A percentile compares a stretch with the other conserved stretches of the same genome.
Conservation (phyloP, 2,888 invertebrate species). For the Drosophila kokeensis region DNA sequence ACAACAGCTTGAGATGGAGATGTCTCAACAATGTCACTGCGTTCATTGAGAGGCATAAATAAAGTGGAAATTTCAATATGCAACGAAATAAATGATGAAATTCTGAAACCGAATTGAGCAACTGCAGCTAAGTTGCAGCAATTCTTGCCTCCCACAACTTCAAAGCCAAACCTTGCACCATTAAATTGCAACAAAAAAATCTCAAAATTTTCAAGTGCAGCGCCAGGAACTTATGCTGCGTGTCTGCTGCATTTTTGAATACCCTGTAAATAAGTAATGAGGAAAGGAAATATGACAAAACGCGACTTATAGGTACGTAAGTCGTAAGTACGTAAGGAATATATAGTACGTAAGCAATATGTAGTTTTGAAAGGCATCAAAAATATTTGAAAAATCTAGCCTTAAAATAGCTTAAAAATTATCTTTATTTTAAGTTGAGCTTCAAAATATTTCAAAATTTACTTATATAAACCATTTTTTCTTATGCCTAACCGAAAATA, state of each 20-base stretch:
- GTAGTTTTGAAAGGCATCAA: neutral
- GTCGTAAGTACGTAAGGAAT: no score
- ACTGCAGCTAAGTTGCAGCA: constrained; percentile 35
- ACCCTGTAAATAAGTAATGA: constrained; percentile 15
- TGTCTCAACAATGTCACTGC: constrained; percentile 14
- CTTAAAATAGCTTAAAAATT: neutral
- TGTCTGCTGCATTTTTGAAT: constrained; percentile 20
- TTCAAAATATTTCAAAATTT: neutral
- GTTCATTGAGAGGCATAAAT: constrained; percentile 58
- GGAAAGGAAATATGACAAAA: neutral
- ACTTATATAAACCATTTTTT: neutral
- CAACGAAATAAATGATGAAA: constrained; percentile 24
- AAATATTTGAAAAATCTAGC: neutral
- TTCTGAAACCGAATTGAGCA: constrained; percentile 60
- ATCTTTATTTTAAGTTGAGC: neutral
- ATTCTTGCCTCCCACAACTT: constrained; percentile 11
- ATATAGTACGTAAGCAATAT: no score
- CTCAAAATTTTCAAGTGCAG: constrained; percentile 73
- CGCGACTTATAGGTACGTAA: no score
- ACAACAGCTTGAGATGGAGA: constrained; percentile 20
- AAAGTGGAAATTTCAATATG: constrained; percentile 70
- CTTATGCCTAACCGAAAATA: neutral
- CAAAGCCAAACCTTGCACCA: constrained; percentile 35
- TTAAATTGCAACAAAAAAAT: constrained; percentile 73
- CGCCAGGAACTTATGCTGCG: constrained; percentile 12